Evolutionary conservation across 2,888 invertebrate species (phyloP).

Genomic region (Leucophenga maculata): DNA sequence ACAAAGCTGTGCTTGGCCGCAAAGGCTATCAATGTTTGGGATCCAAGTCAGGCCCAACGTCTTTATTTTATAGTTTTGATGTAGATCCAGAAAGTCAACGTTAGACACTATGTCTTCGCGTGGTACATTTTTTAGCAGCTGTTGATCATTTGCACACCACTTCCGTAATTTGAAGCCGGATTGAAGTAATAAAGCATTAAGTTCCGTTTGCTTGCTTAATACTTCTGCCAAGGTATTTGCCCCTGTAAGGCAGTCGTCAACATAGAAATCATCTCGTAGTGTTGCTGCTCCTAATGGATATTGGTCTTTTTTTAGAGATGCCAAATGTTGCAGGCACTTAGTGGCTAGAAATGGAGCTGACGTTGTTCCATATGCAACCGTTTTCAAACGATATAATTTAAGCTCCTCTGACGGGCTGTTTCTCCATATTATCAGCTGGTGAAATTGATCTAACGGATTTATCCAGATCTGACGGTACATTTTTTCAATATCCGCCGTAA

Average conservation of each 20-base stretch:
- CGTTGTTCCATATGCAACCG: too few species aligned
- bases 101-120: background rate
- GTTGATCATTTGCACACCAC: background rate
- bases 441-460: too few species aligned
- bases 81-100: background rate
- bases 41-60: background rate
- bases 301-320: too few species aligned
- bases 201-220: background rate
- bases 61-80: background rate
- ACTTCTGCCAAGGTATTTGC: background rate
- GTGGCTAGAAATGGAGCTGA: too few species aligned
- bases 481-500: too few species aligned
- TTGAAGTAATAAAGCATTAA: constrained; percentile 16
- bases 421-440: too few species aligned
- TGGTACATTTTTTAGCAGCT: background rate
- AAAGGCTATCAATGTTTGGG: too few species aligned
- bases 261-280: background rate
- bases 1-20: too few species aligned
- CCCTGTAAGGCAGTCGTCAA: background rate
- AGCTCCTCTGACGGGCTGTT: too few species aligned
- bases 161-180: background rate
- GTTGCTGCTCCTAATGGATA: background rate
- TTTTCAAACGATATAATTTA: too few species aligned
- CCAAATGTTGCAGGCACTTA: too few species aligned
- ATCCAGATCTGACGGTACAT: too few species aligned